Base-by-base conservation (phyloP, 1,140 invertebrate genomes). In the Meteorus sp. region DNA sequence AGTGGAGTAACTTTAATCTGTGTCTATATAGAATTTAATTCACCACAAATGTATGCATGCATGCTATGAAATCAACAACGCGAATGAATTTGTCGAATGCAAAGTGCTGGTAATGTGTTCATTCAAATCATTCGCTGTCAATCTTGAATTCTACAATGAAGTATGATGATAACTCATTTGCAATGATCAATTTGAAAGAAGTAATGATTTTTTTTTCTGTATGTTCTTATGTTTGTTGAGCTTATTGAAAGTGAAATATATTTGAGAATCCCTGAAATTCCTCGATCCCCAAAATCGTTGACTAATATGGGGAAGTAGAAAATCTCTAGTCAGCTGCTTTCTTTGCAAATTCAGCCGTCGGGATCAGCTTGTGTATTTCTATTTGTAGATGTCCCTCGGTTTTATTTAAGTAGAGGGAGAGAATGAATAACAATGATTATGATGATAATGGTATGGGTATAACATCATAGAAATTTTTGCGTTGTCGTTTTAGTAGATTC, bases 401-500 rank as follows among this genome's bases (percentile, higher is more conserved):
- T 33, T 25, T 19, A 15, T 11, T 5, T 23, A 39, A 39, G 5
- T 15, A 3, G 17, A 39, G 17, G 17, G 17, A 39, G 17, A 39
- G 6, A 39, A 11, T 11, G 17, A n/a, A 19, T 8, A 25, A 25
- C 1, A 45, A 23, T 2, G 2, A 23, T 3, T 45, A 11, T n/a
- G n/a, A n/a, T n/a, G n/a, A n/a, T n/a, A n/a, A n/a, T n/a, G n/a
- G n/a, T n/a, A n/a, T n/a, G 43, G 43, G 43, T 15, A 33, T 11
- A 13, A 29, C 23, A 13, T 13, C 8, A 44, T 13, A 15, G 6
- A 59, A 53, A 45, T 48, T 63, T 56, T 63, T 58, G 56, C 56
- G 62, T 56, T 56, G 64, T 69, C 68, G 70, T 79, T 77, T 73
- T 71, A 77, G 77, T 77, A 72, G 76, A 78, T 77, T 78, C 70